These are phyloP conservation scores for Pedionomus torquatus DNA, from an alignment of 2,113 vertebrate genomes.

Conservation along the genomic window DNA sequence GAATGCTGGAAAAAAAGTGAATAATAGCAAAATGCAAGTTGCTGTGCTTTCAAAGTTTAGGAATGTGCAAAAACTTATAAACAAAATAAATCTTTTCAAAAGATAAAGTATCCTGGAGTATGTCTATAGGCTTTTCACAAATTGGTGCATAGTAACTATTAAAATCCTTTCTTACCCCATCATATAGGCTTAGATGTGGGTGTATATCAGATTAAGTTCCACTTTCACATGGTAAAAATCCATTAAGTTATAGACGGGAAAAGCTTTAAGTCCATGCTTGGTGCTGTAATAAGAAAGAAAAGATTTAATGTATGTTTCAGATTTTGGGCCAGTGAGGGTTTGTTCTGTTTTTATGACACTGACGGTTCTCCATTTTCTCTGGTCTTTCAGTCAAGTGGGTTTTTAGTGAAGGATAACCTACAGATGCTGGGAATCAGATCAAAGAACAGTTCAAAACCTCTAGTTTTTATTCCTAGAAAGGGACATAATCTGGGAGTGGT, in stretches of 20 bases:
- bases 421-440: not conserved
- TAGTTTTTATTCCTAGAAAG: not conserved
- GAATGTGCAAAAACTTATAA: not conserved
- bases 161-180: not conserved
- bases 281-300: not conserved
- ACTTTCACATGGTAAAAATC: not conserved
- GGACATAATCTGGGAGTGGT: not conserved
- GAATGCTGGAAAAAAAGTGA: not conserved
- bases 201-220: not conserved
- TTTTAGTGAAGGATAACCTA: not conserved
- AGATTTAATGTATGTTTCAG: not conserved
- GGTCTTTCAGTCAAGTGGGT: not conserved
- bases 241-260: not conserved
- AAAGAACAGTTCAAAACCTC: not conserved
- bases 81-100: not conserved
- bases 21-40: not conserved
- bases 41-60: not conserved
- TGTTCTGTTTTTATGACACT: not conserved
- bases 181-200: not conserved
- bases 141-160: not conserved
- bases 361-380: not conserved
- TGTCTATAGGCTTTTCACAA: not conserved
- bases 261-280: not conserved
- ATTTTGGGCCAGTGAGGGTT: not conserved
- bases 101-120: not conserved